These are phyloP conservation scores for Athripsodes cinereus DNA, from an alignment of 2,888 invertebrate genomes.

Conservation along the genomic window DNA sequence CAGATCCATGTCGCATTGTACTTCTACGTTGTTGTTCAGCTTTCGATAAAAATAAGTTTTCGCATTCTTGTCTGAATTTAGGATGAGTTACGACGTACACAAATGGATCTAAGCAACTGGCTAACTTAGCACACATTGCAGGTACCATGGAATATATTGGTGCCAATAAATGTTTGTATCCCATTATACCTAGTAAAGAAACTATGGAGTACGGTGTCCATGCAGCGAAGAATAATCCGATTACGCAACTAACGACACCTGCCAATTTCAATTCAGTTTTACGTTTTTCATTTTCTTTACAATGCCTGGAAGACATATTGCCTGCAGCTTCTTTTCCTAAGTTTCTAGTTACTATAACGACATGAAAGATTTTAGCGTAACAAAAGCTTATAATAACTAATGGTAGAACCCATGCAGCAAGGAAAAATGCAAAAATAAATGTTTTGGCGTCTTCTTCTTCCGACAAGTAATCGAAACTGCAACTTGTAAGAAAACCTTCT, in stretches of 20 bases:
- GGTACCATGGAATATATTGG: constrained; percentile 71
- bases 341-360: constrained; percentile 52
- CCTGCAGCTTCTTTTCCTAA: constrained; percentile 45
- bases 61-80: constrained; percentile 60
- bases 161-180: constrained; percentile 56
- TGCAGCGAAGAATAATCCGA: constrained; percentile 68
- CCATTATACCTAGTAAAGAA: constrained; percentile 66
- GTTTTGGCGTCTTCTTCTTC: constrained; percentile 53
- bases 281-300: constrained; percentile 57
- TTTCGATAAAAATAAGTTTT: constrained; percentile 40
- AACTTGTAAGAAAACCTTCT: constrained; percentile 77
- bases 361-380: constrained; percentile 64
- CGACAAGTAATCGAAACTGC: constrained; percentile 80
- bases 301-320: constrained; percentile 48
- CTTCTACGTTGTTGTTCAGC: constrained; percentile 40
- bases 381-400: constrained; percentile 64
- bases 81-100: constrained; percentile 77
- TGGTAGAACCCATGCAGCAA: constrained; percentile 71
- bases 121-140: constrained; percentile 73
- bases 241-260: constrained; percentile 60
- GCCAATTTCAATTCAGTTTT: constrained; percentile 69
- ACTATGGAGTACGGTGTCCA: constrained; percentile 81
- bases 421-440: constrained; percentile 70
- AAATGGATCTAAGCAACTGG: constrained; percentile 76
- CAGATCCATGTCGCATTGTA: constrained; percentile 39